These are phyloP conservation scores for Pygocentrus nattereri DNA, from an alignment of 2,797 vertebrate genomes.

Conservation along the genomic window DNA sequence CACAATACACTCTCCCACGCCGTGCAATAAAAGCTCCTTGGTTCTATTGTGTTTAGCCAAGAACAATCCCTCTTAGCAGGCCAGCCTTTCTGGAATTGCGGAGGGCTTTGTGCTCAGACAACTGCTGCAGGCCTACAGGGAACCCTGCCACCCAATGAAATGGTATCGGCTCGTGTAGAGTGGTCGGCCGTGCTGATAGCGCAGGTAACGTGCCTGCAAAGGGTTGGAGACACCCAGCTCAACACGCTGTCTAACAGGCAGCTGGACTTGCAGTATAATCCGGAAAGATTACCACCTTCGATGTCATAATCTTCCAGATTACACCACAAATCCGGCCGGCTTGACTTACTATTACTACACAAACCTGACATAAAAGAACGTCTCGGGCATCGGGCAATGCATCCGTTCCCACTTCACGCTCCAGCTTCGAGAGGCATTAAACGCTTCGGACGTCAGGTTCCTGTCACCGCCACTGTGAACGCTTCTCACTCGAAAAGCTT, in stretches of 20 bases:
- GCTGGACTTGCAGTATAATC: background rate
- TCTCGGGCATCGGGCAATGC: too few species aligned
- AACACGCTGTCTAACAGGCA: background rate
- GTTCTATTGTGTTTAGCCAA: slow-evolving; percentile 73
- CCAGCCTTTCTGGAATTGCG: slow-evolving; percentile 64
- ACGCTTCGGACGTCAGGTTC: too few species aligned
- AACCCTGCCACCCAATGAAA: slow-evolving; percentile 43
- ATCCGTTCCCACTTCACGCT: too few species aligned
- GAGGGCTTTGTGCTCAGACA: slow-evolving; percentile 55
- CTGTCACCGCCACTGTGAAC: too few species aligned
- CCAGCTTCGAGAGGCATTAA: too few species aligned
- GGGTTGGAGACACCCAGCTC: background rate
- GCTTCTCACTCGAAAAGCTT: too few species aligned
- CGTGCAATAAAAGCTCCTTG: slow-evolving; percentile 62
- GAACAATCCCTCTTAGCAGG: slow-evolving; percentile 71
- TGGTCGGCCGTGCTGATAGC: background rate
- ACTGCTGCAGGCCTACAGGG: slow-evolving; percentile 58
- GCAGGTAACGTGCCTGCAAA: background rate
- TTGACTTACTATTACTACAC: too few species aligned
- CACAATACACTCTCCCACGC: slow-evolving; percentile 65
- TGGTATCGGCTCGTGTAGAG: background rate
- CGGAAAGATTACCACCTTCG: background rate
- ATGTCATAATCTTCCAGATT: background rate
- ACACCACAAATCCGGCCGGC: background rate
- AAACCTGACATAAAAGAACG: too few species aligned